phyloP scores from a whole-genome alignment of 2,797 vertebrate species.

The Micrastur ruficollis region DNA sequence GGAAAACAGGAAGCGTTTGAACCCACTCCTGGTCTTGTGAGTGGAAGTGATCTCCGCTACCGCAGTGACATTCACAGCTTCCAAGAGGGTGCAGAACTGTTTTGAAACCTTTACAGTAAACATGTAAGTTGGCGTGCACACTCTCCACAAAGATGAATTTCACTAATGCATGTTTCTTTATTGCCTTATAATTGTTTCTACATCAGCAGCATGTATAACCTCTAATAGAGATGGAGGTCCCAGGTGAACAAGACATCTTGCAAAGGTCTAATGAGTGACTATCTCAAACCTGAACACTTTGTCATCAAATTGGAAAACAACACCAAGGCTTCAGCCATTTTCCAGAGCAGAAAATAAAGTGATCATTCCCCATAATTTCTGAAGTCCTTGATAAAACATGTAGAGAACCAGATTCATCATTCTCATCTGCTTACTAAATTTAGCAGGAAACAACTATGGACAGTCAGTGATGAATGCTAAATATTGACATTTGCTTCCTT shows the following conservation, averaged over 20 bases:
- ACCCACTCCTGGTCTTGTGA: background rate
- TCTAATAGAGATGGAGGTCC: background rate
- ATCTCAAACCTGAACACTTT: background rate
- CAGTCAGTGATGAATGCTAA: background rate
- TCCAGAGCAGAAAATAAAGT: background rate
- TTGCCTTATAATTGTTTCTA: background rate
- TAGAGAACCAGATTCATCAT: background rate
- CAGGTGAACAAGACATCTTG: background rate
- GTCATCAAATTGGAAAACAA: background rate
- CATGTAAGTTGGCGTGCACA: background rate
- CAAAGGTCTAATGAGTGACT: background rate
- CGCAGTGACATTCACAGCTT: accelerated
- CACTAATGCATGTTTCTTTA: accelerated
- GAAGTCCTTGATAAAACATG: background rate
- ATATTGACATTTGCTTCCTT: background rate
- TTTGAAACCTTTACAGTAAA: background rate
- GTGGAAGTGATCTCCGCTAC: background rate
- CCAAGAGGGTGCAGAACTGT: background rate
- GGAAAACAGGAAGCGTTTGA: background rate
- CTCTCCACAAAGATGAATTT: background rate
- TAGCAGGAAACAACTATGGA: background rate
- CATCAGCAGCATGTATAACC: background rate
- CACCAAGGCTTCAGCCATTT: background rate
- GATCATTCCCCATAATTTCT: background rate
- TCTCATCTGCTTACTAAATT: background rate